Percentiles rank a stretch among this genome's conserved stretches.
Conservation (phyloP, 2,113 vertebrate genomes). For the Arizona elegans region DNA sequence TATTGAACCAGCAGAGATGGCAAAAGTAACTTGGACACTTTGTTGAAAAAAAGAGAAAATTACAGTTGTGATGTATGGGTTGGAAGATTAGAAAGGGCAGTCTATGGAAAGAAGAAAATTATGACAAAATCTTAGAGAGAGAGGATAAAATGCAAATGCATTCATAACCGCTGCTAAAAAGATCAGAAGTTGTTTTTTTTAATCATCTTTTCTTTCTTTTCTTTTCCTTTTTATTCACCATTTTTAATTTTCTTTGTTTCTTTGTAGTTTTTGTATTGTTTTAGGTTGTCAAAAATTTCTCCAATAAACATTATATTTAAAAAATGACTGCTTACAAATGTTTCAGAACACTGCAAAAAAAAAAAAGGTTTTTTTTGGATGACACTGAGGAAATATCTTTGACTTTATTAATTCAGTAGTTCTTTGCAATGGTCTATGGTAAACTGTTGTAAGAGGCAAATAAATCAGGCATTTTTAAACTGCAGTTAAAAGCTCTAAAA, state of each 20-base stretch:
- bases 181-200: not conserved
- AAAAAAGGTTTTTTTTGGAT: not conserved
- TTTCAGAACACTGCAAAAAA: not conserved
- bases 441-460: not conserved
- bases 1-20: not conserved
- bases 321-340: not conserved
- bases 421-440: not conserved
- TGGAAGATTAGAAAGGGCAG: not conserved
- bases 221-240: not conserved
- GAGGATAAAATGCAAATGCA: not conserved
- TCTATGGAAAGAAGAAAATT: not conserved
- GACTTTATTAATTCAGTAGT: not conserved
- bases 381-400: not conserved
- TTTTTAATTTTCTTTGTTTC: not conserved
- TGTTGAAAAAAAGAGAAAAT: not conserved
- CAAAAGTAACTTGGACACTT: not conserved
- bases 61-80: not conserved
- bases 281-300: not conserved
- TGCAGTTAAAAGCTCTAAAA: not conserved
- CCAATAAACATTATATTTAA: not conserved
- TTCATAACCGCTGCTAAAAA: not conserved
- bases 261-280: not conserved
- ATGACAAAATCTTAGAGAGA: not conserved
- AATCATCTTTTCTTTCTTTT: not conserved
- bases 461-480: not conserved